Conservation (phyloP, 2,888 invertebrate genomes). For the Blastobasis lacticolella region DNA sequence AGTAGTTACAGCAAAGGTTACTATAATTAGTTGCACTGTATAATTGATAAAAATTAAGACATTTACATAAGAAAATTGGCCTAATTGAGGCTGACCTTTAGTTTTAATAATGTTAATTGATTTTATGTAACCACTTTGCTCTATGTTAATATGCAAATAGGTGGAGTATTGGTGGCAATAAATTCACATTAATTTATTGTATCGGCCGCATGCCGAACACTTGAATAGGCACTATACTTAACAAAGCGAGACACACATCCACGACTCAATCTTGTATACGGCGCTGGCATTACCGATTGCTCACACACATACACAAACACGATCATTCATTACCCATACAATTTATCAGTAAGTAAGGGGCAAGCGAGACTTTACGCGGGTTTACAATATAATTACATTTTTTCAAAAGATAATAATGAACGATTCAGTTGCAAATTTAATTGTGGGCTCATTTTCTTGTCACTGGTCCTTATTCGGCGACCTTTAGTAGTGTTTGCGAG, state of each 20-base stretch:
- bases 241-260: no score
- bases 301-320: conserved; percentile 17
- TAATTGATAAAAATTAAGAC: no score
- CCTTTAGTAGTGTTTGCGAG: conserved; percentile 24
- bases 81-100: no score
- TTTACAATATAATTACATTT: conserved; percentile 32
- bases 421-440: conserved; percentile 33
- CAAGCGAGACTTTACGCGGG: conserved; percentile 25
- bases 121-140: no score
- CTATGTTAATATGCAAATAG: no score
- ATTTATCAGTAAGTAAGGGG: conserved; percentile 32
- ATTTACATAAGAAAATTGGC: no score
- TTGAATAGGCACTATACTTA: background rate
- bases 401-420: conserved; percentile 24
- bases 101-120: no score
- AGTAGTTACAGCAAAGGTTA: no score
- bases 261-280: no score
- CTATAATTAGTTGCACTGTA: no score
- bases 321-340: conserved; percentile 45
- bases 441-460: conserved; percentile 44
- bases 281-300: background rate
- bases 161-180: background rate
- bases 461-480: conserved; percentile 25
- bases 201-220: background rate
- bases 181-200: conserved; percentile 1